Conservation (phyloP, 1,140 invertebrate species). For the Contarinia nasturtii region DNA sequence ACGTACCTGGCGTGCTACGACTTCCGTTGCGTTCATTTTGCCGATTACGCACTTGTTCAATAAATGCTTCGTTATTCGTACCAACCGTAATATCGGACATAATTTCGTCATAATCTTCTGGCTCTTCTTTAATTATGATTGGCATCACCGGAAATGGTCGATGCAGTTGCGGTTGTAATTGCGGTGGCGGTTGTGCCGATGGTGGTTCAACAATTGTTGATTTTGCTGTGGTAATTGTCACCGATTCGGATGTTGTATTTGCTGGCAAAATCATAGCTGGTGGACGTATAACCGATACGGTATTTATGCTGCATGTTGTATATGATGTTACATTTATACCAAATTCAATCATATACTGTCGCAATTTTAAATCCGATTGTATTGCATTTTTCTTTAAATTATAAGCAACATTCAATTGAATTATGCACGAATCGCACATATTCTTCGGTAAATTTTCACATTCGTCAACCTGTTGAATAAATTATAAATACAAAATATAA, state of each 20-base stretch:
- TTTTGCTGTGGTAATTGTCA: not conserved
- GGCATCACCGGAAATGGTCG: not conserved
- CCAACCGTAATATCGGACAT: too few relatives aligned
- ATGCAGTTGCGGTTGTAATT: not conserved
- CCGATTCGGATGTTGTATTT: not conserved
- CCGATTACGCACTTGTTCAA: too few relatives aligned
- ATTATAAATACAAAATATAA: not conserved
- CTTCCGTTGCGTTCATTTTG: too few relatives aligned
- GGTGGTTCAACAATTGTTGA: not conserved
- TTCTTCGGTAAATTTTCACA: constrained; percentile 1
- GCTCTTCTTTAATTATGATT: not conserved
- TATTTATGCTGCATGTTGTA: not conserved
- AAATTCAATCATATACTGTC: constrained; percentile 4
- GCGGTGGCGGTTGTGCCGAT: not conserved
- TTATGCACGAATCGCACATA: constrained; percentile 4
- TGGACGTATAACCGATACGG: not conserved
- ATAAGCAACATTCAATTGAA: constrained; percentile 4
- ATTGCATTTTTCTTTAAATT: constrained; percentile 3
- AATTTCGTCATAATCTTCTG: constrained; percentile 2
- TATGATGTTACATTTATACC: not conserved
- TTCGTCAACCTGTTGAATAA: not conserved
- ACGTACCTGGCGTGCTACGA: too few relatives aligned
- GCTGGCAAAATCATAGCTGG: too few relatives aligned
- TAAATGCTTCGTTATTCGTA: too few relatives aligned
- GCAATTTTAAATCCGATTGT: constrained; percentile 1